phyloP scores from a whole-genome alignment of 2,113 vertebrate genomes.

The Gnathonemus echidnorhynchus region DNA sequence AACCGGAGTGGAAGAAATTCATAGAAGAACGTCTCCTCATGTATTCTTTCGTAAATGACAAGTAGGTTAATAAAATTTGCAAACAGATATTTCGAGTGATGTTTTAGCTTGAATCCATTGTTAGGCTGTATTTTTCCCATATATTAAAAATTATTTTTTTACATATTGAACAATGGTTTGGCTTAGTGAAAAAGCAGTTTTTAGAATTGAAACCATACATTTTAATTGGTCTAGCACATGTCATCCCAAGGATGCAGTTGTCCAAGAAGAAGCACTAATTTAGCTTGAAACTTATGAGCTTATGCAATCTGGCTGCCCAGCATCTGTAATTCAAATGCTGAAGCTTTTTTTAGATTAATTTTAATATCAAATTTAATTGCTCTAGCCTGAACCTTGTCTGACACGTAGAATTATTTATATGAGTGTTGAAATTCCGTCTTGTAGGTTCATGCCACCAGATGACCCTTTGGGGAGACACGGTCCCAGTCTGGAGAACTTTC shows the following conservation, averaged over 20 bases:
- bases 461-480: constrained; percentile 95
- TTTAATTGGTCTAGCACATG: background rate
- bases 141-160: background rate
- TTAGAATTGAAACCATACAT: background rate
- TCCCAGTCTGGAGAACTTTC: constrained; percentile 95
- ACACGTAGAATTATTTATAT: background rate
- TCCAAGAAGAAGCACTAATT: background rate
- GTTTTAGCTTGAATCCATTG: background rate
- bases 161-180: background rate
- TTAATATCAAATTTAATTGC: background rate
- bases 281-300: background rate
- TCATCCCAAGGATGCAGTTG: background rate
- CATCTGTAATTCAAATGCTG: background rate
- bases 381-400: background rate
- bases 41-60: constrained; percentile 99
- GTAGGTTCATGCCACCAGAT: constrained; percentile 96
- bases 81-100: background rate
- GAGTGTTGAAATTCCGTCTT: constrained; percentile 10
- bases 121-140: background rate
- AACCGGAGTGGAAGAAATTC: constrained; percentile 98
- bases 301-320: background rate
- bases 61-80: constrained; percentile 63
- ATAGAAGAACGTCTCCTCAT: constrained; percentile 95
- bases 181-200: background rate
- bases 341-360: background rate